Conservation (phyloP, 2,888 invertebrate genomes). For the Drosophila siamana region DNA sequence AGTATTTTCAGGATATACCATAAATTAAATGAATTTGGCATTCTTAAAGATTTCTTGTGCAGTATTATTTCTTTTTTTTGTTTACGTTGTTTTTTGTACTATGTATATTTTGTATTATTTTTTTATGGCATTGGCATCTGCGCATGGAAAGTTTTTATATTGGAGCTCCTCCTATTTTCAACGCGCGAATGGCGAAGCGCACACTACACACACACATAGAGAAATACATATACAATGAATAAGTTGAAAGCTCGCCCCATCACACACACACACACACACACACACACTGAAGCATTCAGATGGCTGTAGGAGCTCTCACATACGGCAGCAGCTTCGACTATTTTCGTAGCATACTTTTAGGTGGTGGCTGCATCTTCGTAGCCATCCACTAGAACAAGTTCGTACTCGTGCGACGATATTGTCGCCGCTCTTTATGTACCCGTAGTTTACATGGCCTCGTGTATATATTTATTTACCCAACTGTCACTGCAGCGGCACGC, state of each 20-base stretch:
- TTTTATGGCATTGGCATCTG: constrained; percentile 55
- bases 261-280: constrained; percentile 34
- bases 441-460: constrained; percentile 19
- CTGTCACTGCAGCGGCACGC: constrained; percentile 73
- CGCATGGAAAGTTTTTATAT: constrained; percentile 74
- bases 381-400: constrained; percentile 5
- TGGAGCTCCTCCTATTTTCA: constrained; percentile 83
- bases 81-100: constrained; percentile 30
- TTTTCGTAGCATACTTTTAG: constrained; percentile 80
- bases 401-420: constrained; percentile 19
- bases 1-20: not conserved
- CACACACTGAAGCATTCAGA: constrained; percentile 15
- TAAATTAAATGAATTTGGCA: not conserved
- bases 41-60: constrained; percentile 3
- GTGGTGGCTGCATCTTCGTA: constrained; percentile 77
- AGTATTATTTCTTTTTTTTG: constrained; percentile 7
- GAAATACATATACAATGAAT: constrained; percentile 20
- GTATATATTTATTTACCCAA: constrained; percentile 68
- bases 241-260: constrained; percentile 37
- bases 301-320: constrained; percentile 66
- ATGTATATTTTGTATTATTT: constrained; percentile 21
- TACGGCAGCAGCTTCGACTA: constrained; percentile 73
- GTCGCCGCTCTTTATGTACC: constrained; percentile 41
- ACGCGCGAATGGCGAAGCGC: constrained; percentile 81
- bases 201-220: constrained; percentile 55